A percentile compares a stretch with the other conserved stretches of the same genome.
Conservation (phyloP, 2,113 vertebrate species). For the Bufo bufo region DNA sequence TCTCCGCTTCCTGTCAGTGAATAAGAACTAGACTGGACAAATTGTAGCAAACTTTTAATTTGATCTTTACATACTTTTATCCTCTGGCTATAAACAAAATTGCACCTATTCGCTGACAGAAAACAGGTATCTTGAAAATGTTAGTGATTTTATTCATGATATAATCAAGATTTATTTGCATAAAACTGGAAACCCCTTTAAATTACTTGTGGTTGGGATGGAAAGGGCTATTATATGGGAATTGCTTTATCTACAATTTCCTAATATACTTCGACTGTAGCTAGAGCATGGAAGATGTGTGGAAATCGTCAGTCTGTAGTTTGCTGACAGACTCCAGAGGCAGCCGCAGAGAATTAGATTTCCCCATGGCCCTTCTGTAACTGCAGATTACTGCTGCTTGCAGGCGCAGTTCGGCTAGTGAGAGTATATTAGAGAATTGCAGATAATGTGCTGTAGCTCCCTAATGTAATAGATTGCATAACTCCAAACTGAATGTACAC, state of each 20-base stretch:
- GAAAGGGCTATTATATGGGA: not conserved
- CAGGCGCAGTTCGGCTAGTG: not conserved
- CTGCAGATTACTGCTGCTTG: constrained; percentile 17
- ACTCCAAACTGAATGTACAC: constrained; percentile 4
- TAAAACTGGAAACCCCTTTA: not conserved
- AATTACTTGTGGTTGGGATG: not conserved
- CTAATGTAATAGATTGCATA: not conserved
- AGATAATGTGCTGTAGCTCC: not conserved
- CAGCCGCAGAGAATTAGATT: not conserved
- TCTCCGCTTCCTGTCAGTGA: not conserved
- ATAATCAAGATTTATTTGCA: not conserved
- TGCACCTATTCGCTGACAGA: not conserved
- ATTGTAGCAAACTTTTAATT: not conserved
- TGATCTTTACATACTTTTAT: not conserved
- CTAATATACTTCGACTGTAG: not conserved
- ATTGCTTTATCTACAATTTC: not conserved
- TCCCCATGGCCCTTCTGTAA: constrained; percentile 12
- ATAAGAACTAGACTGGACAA: not conserved
- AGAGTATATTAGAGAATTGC: not conserved
- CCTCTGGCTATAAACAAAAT: not conserved
- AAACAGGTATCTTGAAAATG: not conserved
- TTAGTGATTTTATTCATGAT: not conserved
- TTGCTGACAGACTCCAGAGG: constrained; percentile 13
- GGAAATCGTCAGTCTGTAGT: constrained; percentile 11
- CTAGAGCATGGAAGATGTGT: not conserved